These are phyloP conservation scores for Phlogophora meticulosa DNA, from an alignment of 2,888 invertebrate species.

Conservation along the genomic window DNA sequence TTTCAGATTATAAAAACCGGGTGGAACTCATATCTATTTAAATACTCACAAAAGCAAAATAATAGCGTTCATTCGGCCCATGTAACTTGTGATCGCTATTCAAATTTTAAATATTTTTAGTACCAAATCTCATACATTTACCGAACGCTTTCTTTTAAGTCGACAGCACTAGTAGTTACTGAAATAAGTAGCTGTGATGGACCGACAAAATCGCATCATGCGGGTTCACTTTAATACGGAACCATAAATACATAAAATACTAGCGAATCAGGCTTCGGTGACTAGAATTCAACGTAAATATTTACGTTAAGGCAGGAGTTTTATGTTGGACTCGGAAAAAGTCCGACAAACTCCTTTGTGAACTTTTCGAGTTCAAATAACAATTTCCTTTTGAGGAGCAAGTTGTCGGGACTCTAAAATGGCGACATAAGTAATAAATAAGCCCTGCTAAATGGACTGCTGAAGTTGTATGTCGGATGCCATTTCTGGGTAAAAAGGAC, in stretches of 20 bases:
- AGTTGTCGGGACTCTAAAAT: slow-evolving; percentile 21
- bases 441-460: background rate
- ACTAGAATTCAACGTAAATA: slow-evolving; percentile 30
- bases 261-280: slow-evolving; percentile 18
- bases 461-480: background rate
- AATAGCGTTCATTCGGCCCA: too few species aligned
- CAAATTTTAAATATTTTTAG: too few species aligned
- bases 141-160: too few species aligned
- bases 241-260: slow-evolving; percentile 21
- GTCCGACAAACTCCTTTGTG: slow-evolving; percentile 28
- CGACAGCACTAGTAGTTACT: too few species aligned
- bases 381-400: slow-evolving; percentile 32
- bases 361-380: slow-evolving; percentile 34
- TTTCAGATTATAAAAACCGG: too few species aligned
- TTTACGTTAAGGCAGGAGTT: slow-evolving; percentile 42
- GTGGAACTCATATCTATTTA: too few species aligned
- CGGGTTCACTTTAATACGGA: too few species aligned
- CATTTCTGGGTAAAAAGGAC: background rate
- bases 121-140: too few species aligned
- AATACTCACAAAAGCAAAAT: too few species aligned
- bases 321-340: slow-evolving; percentile 17
- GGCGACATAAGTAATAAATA: slow-evolving; percentile 21
- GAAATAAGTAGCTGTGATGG: too few species aligned
- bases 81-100: too few species aligned
- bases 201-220: too few species aligned